A percentile compares a stretch with the other conserved stretches of the same genome.
Conservation (phyloP, 2,113 vertebrate genomes). For the Oenanthe melanoleuca region DNA sequence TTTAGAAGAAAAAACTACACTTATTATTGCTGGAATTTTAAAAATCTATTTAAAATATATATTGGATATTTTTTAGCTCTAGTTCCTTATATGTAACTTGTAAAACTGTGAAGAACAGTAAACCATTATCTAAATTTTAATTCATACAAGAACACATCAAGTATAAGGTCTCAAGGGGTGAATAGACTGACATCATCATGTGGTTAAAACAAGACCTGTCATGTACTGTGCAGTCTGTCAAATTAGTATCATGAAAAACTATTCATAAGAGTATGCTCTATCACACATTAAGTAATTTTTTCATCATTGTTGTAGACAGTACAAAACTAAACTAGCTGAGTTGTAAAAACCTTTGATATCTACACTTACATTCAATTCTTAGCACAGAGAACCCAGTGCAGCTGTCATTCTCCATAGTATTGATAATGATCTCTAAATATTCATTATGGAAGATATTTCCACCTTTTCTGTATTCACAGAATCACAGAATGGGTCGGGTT, state of each 20-base stretch:
- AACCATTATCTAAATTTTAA: background rate
- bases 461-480: background rate
- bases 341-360: background rate
- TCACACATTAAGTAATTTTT: constrained; percentile 39
- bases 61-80: background rate
- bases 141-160: background rate
- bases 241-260: constrained; percentile 57
- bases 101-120: background rate
- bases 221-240: constrained; percentile 37
- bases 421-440: background rate
- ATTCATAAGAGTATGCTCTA: constrained; percentile 10
- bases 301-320: constrained; percentile 11
- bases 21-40: background rate
- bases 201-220: background rate
- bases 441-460: background rate
- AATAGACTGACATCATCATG: background rate
- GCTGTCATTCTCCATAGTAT: background rate
- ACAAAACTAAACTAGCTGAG: background rate
- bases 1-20: background rate
- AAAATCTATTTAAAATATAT: background rate
- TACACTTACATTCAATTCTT: background rate
- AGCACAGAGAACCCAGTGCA: background rate
- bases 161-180: background rate
- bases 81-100: background rate
- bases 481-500: background rate